A percentile compares a stretch with the other conserved stretches of the same genome.
These are phyloP conservation scores for Ceyx margarethae DNA, from an alignment of 2,113 vertebrate species.

Conservation along the genomic window DNA sequence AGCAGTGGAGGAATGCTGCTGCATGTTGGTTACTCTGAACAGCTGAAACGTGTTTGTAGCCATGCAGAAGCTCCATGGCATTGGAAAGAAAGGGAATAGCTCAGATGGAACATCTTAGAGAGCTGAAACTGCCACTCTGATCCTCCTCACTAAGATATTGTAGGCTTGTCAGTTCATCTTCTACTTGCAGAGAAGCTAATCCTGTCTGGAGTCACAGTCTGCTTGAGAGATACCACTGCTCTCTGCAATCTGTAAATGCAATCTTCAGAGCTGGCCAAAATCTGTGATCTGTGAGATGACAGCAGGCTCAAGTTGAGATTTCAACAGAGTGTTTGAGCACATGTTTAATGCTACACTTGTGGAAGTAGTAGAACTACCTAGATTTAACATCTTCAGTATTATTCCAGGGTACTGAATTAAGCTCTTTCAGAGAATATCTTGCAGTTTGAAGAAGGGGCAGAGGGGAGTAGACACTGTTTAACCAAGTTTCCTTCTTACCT, in stretches of 20 bases:
- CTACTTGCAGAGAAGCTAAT: neutral
- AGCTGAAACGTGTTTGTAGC: neutral
- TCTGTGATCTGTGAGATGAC: neutral
- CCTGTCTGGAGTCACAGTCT: neutral
- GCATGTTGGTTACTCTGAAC: neutral
- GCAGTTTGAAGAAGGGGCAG: too few species aligned
- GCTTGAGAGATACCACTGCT: rapidly evolving
- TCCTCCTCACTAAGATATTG: neutral
- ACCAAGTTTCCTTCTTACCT: too few species aligned
- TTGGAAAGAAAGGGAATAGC: neutral
- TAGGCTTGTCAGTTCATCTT: neutral
- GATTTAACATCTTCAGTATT: neutral
- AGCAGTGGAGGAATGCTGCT: neutral
- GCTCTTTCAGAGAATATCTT: neutral
- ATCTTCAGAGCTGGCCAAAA: neutral
- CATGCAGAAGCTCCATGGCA: neutral
- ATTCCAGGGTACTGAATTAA: neutral
- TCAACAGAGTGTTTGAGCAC: neutral
- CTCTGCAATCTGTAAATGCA: neutral
- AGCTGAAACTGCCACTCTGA: rapidly evolving
- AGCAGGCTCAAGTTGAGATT: neutral
- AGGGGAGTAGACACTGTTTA: too few species aligned
- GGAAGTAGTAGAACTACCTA: neutral
- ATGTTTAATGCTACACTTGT: neutral
- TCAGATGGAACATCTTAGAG: neutral